Conservation (phyloP, 2,113 vertebrate species). For the Synodontis membranacea region DNA sequence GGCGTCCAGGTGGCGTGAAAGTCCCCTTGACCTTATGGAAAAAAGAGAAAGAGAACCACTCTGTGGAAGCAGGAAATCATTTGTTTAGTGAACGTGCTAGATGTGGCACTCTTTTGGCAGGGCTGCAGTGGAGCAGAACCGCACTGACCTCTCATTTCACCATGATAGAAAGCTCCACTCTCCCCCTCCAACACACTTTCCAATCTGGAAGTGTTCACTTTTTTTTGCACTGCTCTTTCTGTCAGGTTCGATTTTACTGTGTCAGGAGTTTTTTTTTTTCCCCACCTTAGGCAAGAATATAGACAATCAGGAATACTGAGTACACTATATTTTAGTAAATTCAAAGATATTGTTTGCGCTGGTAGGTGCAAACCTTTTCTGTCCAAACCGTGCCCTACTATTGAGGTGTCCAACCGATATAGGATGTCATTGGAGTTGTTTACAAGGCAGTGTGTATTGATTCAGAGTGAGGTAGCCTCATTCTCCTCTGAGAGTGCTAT, state of each 20-base stretch:
- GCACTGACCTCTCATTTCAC: conserved; percentile 58
- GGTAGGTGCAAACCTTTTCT: conserved; percentile 20
- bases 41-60: conserved; percentile 56
- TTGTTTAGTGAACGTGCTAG: conserved; percentile 59
- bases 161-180: conserved; percentile 49
- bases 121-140: conserved; percentile 58
- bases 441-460: conserved; percentile 54
- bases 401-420: conserved; percentile 21
- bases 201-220: conserved; percentile 1
- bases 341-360: not conserved
- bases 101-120: conserved; percentile 62
- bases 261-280: not conserved
- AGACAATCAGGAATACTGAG: conserved; percentile 10
- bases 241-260: conserved; percentile 3
- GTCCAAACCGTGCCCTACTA: not conserved
- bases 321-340: conserved; percentile 12
- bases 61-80: conserved; percentile 69
- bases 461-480: conserved; percentile 46
- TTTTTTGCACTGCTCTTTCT: not conserved
- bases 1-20: conserved; percentile 41
- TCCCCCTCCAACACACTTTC: conserved; percentile 62
- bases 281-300: not conserved
- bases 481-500: conserved; percentile 42
- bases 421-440: conserved; percentile 54
- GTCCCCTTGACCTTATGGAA: conserved; percentile 70